phyloP scores from a whole-genome alignment of 2,113 vertebrate species.

The Ciconia boyciana region DNA sequence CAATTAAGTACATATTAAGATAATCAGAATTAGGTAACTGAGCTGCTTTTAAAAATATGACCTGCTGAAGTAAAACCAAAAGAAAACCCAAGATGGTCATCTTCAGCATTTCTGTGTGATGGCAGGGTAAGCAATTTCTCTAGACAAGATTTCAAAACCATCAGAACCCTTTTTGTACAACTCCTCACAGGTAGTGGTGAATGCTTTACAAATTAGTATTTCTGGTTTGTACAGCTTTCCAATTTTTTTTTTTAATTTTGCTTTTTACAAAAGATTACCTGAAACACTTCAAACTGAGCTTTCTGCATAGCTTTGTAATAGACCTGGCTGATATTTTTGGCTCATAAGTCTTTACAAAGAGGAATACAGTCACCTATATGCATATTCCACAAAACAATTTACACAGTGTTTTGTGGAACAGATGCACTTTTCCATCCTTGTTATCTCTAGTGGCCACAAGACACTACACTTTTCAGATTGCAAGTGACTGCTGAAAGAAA shows the following conservation, averaged over 20 bases:
- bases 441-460: background rate
- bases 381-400: background rate
- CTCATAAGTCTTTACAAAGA: background rate
- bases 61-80: background rate
- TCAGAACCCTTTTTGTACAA: background rate
- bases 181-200: background rate
- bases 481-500: background rate
- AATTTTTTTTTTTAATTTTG: background rate
- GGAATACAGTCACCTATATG: background rate
- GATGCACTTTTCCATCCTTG: background rate
- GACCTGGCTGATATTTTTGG: background rate
- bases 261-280: background rate
- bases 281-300: background rate
- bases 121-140: background rate
- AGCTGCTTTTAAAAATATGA: background rate
- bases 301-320: background rate
- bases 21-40: background rate
- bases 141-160: background rate
- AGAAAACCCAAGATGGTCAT: background rate
- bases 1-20: background rate
- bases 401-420: background rate
- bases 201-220: background rate
- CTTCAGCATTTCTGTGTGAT: background rate
- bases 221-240: background rate
- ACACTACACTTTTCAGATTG: background rate